These are phyloP conservation scores for Drosophila lini DNA, from an alignment of 1,140 invertebrate genomes.

Conservation along the genomic window DNA sequence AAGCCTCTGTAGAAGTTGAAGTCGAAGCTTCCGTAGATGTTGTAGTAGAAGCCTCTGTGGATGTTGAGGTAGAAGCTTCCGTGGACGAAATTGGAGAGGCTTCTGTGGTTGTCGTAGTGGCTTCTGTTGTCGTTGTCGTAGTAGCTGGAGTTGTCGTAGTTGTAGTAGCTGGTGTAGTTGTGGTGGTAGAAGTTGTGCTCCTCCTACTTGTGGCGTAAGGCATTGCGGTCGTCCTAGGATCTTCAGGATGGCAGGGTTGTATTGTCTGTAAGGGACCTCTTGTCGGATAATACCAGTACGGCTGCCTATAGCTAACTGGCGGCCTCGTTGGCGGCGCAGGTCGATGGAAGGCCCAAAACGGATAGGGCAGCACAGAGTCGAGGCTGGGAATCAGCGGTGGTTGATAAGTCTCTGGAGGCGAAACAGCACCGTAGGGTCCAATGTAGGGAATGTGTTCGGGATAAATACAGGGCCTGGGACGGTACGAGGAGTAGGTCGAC, in stretches of 20 bases:
- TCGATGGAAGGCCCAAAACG: not conserved
- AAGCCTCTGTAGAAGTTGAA: too few relatives aligned
- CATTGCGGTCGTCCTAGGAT: not conserved
- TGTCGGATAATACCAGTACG: conserved; percentile 22
- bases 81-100: too few relatives aligned
- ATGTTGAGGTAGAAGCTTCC: too few relatives aligned
- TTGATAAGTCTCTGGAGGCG: not conserved
- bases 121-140: not conserved
- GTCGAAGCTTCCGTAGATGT: too few relatives aligned
- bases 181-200: not conserved
- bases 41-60: too few relatives aligned
- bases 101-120: not conserved
- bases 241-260: conserved; percentile 4
- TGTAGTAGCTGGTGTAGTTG: not conserved
- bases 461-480: not conserved
- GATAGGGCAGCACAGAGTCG: conserved; percentile 13
- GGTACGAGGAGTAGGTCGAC: not conserved
- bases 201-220: not conserved
- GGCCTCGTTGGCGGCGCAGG: not conserved
- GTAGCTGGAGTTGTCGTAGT: not conserved
- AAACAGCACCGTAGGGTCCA: not conserved
- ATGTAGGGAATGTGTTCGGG: not conserved
- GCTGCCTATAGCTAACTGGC: conserved; percentile 10
- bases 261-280: not conserved
- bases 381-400: not conserved